Evolutionary conservation across 64 coral and sea anemone genomes (phyloP).

Genomic region (Pachyseris speciosa): DNA sequence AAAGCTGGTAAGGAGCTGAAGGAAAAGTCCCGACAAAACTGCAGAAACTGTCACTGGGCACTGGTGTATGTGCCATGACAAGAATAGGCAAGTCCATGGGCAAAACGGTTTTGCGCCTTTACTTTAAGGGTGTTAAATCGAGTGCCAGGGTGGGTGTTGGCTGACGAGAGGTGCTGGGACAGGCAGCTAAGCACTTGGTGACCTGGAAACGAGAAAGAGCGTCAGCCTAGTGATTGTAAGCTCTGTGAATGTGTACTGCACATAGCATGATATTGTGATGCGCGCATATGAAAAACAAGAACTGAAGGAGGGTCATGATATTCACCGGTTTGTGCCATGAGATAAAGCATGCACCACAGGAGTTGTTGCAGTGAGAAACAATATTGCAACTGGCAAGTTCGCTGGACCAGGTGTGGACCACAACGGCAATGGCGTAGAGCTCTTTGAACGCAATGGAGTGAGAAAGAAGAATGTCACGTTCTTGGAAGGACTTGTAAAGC

Average conservation of each 20-base stretch:
- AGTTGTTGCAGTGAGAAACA: constrained; percentile 48
- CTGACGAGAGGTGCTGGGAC: background rate
- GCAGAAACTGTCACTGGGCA: background rate
- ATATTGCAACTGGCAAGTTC: constrained; percentile 29
- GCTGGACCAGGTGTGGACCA: background rate
- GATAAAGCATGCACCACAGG: constrained; percentile 18
- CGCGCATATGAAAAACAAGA: constrained; percentile 18
- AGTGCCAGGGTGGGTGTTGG: background rate
- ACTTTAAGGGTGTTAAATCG: constrained; percentile 4
- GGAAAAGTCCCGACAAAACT: background rate
- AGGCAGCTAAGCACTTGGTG: background rate
- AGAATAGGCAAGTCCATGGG: background rate
- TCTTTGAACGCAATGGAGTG: constrained; percentile 11
- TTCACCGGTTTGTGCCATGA: constrained; percentile 14
- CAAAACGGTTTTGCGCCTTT: constrained; percentile 3
- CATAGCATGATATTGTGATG: constrained; percentile 30
- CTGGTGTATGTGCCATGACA: background rate
- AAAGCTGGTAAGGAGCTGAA: background rate
- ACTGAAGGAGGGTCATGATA: constrained; percentile 34
- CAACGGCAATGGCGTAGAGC: constrained; percentile 16
- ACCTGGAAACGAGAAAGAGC: constrained; percentile 57
- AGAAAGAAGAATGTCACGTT: background rate
- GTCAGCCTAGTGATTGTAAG: constrained; percentile 18
- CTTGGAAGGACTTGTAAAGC: background rate
- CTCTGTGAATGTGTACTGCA: constrained; percentile 14